Evolutionary conservation across 2,888 invertebrate species (phyloP).

Genomic region (Pachliopta kotzebuea): DNA sequence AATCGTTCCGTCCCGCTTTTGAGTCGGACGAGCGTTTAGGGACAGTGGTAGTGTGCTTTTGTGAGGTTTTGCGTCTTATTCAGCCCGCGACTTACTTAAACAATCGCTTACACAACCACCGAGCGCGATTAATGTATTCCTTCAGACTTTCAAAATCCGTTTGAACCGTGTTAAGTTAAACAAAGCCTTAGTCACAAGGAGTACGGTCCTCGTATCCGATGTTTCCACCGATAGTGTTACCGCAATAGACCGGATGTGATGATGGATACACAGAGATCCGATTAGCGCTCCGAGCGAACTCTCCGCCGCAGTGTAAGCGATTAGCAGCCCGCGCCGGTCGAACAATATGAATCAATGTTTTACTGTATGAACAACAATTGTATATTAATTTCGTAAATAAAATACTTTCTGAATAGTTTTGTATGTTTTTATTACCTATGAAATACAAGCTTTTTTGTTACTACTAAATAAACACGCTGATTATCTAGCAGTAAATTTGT

Average conservation of each 20-base stretch:
- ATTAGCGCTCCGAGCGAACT: conserved; percentile 34
- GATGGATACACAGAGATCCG: conserved; percentile 33
- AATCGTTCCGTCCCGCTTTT: conserved; percentile 17
- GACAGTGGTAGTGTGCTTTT: conserved; percentile 17
- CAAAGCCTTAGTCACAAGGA: background rate
- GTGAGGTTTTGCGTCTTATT: conserved; percentile 6
- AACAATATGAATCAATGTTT: conserved; percentile 59
- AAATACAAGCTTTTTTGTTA: too few relatives aligned
- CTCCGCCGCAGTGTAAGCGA: conserved; percentile 39
- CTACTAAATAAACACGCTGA: too few relatives aligned
- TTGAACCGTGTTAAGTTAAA: too few relatives aligned
- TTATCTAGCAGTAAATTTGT: too few relatives aligned
- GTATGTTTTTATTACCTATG: conserved; percentile 5
- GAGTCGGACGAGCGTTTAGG: conserved; percentile 9
- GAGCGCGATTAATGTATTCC: background rate
- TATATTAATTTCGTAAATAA: conserved; percentile 80
- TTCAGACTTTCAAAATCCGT: too few relatives aligned
- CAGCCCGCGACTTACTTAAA: conserved; percentile 12
- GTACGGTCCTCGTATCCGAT: conserved; percentile 9
- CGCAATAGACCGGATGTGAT: conserved; percentile 34
- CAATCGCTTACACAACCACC: conserved; percentile 13
- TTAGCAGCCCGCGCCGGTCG: conserved; percentile 46
- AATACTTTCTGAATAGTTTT: conserved; percentile 62
- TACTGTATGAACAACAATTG: conserved; percentile 73
- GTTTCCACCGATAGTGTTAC: conserved; percentile 36